Percentiles rank a stretch among this genome's conserved stretches.
These are phyloP conservation scores for Urophycis tenuis DNA, from an alignment of 2,797 vertebrate genomes.

Conservation along the genomic window DNA sequence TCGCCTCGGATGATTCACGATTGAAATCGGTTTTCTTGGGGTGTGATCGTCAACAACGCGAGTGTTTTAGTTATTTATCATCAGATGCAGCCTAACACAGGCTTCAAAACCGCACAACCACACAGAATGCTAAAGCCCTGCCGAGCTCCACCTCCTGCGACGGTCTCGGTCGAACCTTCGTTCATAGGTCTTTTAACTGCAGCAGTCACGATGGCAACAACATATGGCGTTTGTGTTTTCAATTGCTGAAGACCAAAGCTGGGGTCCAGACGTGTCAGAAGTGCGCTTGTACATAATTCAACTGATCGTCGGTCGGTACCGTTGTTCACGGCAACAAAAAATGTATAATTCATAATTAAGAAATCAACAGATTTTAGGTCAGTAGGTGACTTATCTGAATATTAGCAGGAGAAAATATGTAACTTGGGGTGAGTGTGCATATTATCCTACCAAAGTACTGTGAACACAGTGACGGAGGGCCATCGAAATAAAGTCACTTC, in stretches of 20 bases:
- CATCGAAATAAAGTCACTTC: not conserved
- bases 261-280: too few relatives aligned
- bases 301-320: too few relatives aligned
- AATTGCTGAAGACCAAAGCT: too few relatives aligned
- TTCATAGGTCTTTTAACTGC: not conserved
- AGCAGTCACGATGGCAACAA: not conserved
- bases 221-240: too few relatives aligned
- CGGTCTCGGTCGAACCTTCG: not conserved
- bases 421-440: not conserved
- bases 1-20: not conserved
- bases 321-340: too few relatives aligned
- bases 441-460: not conserved
- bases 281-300: too few relatives aligned
- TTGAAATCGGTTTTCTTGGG: not conserved
- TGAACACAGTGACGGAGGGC: not conserved
- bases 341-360: too few relatives aligned
- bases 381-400: not conserved
- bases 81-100: too few relatives aligned
- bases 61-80: not conserved
- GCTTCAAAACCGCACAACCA: too few relatives aligned
- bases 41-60: not conserved
- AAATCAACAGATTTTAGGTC: not conserved
- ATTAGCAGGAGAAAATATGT: not conserved
- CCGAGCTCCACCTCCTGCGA: not conserved
- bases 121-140: too few relatives aligned